Evolutionary conservation across 1,140 invertebrate genomes (phyloP).

Genomic region (Dreissena rostriformis): DNA sequence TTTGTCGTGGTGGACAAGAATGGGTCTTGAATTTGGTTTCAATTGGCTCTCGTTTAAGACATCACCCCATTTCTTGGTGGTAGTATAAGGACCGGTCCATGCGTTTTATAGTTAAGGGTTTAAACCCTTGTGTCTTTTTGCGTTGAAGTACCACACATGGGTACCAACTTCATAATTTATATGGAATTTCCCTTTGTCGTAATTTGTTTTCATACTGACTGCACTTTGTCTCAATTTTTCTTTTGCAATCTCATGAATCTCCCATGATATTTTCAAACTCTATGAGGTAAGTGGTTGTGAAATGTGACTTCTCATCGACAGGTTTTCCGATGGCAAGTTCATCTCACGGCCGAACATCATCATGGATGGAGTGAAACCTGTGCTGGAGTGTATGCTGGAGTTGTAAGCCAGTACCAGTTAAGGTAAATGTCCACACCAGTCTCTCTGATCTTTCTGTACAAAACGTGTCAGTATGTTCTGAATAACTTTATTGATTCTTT

Average conservation of each 20-base stretch:
- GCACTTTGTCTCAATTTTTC: not conserved
- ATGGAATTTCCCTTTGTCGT: constrained; percentile 1
- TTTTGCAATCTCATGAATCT: constrained; percentile 2
- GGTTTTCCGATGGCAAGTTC: constrained; percentile 23
- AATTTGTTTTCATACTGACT: not conserved
- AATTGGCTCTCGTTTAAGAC: not conserved
- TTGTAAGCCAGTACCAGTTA: not conserved
- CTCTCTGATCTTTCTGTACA: constrained; percentile 54
- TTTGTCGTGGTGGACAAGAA: constrained; percentile 26
- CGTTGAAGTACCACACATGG: not conserved
- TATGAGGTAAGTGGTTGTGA: not conserved
- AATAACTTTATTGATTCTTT: not conserved
- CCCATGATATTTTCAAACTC: constrained; percentile 6
- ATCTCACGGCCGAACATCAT: constrained; percentile 59
- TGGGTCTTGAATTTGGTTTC: not conserved
- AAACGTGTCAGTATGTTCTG: constrained; percentile 3
- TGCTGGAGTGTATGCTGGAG: constrained; percentile 17
- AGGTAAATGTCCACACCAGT: not conserved
- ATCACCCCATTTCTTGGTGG: constrained; percentile 3
- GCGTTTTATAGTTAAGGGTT: constrained; percentile 4
- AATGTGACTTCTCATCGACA: constrained; percentile 3
- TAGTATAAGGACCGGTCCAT: not conserved
- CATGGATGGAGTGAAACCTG: constrained; percentile 46
- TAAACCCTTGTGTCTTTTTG: not conserved
- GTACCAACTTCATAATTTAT: not conserved